Percentiles rank a stretch among this genome's conserved stretches.
Evolutionary conservation across 1,140 invertebrate species (phyloP).

Genomic region (Ylistrum balloti): DNA sequence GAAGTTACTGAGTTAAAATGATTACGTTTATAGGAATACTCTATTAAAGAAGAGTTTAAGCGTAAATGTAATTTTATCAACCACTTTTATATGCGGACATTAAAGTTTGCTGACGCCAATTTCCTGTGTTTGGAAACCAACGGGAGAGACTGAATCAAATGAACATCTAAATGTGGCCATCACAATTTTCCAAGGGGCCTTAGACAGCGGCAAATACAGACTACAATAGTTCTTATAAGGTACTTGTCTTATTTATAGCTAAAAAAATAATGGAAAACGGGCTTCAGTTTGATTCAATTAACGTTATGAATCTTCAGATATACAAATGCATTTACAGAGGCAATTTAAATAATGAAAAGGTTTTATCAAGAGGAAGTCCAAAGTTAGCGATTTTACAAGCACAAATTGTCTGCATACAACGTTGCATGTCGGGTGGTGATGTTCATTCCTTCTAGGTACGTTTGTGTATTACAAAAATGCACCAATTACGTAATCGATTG

Average conservation of each 20-base stretch:
- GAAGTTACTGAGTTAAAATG: too few species aligned
- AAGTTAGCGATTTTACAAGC: too few species aligned
- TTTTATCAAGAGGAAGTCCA: too few species aligned
- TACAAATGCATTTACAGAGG: neutral
- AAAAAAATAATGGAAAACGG: neutral
- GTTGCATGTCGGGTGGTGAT: too few species aligned
- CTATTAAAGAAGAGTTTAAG: neutral
- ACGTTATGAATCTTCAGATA: neutral
- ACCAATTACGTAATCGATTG: too few species aligned
- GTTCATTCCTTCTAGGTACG: too few species aligned
- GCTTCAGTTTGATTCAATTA: neutral
- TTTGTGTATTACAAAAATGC: too few species aligned
- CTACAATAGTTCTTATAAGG: too few species aligned
- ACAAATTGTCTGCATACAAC: too few species aligned
- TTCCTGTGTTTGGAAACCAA: neutral
- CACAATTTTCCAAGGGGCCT: neutral
- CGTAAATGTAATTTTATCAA: neutral
- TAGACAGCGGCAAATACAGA: too few species aligned
- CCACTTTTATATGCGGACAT: neutral
- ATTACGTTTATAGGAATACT: neutral
- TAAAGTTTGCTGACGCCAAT: constrained; percentile 15
- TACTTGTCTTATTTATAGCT: neutral
- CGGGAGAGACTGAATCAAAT: neutral
- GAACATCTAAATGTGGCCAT: neutral
- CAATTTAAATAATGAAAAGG: too few species aligned